phyloP scores from a whole-genome alignment of 2,797 vertebrate species.

The Megalops cyprinoides region DNA sequence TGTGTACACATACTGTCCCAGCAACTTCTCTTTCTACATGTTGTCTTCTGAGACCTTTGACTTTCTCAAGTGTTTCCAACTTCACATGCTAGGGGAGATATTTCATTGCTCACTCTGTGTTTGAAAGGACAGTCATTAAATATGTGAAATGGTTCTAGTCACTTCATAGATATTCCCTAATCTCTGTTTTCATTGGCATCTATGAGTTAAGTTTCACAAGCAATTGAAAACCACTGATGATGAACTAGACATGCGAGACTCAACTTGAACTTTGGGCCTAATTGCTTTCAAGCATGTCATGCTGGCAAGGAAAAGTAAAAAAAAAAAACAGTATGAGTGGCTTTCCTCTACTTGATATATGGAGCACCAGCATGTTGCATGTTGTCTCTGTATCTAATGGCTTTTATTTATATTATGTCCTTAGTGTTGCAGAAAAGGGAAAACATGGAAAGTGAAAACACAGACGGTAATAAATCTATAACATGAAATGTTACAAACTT shows the following conservation, averaged over 20 bases:
- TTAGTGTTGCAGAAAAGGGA: no score
- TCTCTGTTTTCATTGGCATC: slow-evolving; percentile 16
- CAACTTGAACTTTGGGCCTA: not conserved
- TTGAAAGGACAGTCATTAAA: not conserved
- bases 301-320: no score
- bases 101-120: not conserved
- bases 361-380: not conserved
- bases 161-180: not conserved
- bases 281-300: not conserved
- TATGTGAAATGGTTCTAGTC: not conserved
- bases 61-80: not conserved
- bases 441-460: no score
- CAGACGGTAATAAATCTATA: no score
- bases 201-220: not conserved
- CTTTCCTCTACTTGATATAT: not conserved
- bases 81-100: not conserved
- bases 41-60: no score
- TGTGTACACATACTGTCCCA: not conserved
- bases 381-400: no score
- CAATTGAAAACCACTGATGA: not conserved
- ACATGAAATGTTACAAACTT: no score
- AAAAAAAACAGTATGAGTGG: not conserved
- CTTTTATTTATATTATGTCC: no score
- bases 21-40: no score
- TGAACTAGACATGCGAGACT: not conserved